phyloP scores from a whole-genome alignment of 2,113 vertebrate genomes.

The Regulus satrapa region DNA sequence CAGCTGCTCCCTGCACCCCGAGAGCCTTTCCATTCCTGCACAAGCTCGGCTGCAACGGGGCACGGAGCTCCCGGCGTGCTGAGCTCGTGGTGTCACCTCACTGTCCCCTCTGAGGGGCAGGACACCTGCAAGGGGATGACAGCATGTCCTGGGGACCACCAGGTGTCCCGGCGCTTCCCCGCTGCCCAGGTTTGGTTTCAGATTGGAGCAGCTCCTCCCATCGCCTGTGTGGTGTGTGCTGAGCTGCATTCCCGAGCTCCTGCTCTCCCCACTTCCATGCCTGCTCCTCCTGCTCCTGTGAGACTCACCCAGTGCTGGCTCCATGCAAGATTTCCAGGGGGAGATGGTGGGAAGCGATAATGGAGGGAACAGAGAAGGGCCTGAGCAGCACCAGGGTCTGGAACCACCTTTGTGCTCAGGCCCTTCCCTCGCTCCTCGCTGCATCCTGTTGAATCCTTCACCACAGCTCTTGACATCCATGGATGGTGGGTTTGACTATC shows the following conservation, averaged over 20 bases:
- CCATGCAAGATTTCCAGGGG: fast-evolving
- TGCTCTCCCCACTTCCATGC: not conserved
- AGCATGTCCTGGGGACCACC: not conserved
- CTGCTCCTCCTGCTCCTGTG: not conserved
- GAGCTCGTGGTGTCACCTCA: not conserved
- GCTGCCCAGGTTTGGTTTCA: not conserved
- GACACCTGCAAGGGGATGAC: not conserved
- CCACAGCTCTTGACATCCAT: fast-evolving
- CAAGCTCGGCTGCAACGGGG: not conserved
- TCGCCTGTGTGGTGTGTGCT: not conserved
- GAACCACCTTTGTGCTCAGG: not conserved
- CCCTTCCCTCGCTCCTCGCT: not conserved
- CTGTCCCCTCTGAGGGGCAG: not conserved
- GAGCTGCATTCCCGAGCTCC: not conserved
- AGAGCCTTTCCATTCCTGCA: fast-evolving
- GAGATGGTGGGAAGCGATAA: fast-evolving
- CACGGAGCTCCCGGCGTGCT: fast-evolving
- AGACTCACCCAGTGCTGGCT: not conserved
- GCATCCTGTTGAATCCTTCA: not conserved
- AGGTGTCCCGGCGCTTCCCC: not conserved
- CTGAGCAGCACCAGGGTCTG: not conserved
- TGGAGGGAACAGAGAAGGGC: not conserved
- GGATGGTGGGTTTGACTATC: not conserved
- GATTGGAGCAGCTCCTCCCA: too few species aligned
- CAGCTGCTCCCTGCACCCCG: not conserved